Base-by-base conservation (phyloP, 2,797 vertebrate species). In the Phrynocephalus forsythii region DNA sequence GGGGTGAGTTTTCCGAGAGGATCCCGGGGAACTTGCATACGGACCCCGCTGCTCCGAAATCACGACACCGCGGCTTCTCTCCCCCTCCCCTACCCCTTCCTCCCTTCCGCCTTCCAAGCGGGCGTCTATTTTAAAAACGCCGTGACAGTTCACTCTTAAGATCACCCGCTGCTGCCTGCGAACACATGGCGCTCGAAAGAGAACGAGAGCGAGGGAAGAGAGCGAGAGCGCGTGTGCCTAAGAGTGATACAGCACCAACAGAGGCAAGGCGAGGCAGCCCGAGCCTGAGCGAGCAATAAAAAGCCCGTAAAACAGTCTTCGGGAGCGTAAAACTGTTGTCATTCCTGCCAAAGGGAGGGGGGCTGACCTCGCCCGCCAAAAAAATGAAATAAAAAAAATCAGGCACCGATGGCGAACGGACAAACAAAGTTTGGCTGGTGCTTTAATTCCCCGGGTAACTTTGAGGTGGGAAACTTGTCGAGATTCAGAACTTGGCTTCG, bases 61-160 rank as follows among this genome's bases (percentile, higher is more conserved):
- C 94, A 92, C 93, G 93, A 88, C 94, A 94, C 92, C 93, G 87
- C 28, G 33, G 76, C 52, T 60, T n/a, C 18, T 20, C 9, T 30
- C 56, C 20, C 26, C 1, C 33, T 38, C 24, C n/a, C 91, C 6
- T 30, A 24, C 20, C 26, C 1, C 52, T 60, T 30, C n/a, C 91
- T 44, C 78, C 92, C 28, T 87, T 73, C 94, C 93, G 87, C 89
- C 94, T 88, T 87, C 88, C 83, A 87, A 96, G 95, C 92, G 90
- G 90, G 94, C 90, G 94, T 94, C 96, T 94, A 91, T 94, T 96
- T 96, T 95, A 44, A 95, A 95, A 96, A 95, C 94, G 92, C 94
- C 94, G 95, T 96, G 97, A 96, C 96, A 96, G 95, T 95, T 95
- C 95, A 94, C 94, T 95, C 95, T 95, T 95, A 95, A 94, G 95